Evolutionary conservation across 2,888 invertebrate species (phyloP).

Genomic region (Dynastes maya): DNA sequence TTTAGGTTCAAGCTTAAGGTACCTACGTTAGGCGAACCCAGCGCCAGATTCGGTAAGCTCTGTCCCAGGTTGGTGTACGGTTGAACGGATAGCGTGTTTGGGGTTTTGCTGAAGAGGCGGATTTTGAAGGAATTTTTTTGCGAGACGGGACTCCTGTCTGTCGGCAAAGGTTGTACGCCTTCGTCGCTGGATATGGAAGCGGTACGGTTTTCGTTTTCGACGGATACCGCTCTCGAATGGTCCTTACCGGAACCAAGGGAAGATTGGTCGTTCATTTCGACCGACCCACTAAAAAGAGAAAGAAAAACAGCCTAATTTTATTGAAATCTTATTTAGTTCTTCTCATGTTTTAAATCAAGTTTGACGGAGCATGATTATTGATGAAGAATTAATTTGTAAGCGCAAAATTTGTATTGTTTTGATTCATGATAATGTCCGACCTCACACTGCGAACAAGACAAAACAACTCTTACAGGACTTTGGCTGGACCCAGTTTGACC

Average conservation of each 20-base stretch:
- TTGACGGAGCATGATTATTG: too few species aligned
- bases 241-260: slow-evolving; percentile 70
- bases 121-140: slow-evolving; percentile 68
- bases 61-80: slow-evolving; percentile 81
- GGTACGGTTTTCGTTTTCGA: slow-evolving; percentile 77
- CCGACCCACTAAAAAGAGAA: slow-evolving; percentile 74
- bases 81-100: slow-evolving; percentile 84
- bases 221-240: slow-evolving; percentile 74
- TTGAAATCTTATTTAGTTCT: too few species aligned
- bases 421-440: too few species aligned
- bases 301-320: too few species aligned
- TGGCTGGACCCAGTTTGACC: too few species aligned
- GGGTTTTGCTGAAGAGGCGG: slow-evolving; percentile 71
- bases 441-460: too few species aligned
- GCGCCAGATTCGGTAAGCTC: slow-evolving; percentile 84
- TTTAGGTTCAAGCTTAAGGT: slow-evolving; percentile 66
- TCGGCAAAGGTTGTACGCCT: slow-evolving; percentile 70
- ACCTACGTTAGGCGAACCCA: slow-evolving; percentile 68
- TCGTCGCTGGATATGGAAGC: slow-evolving; percentile 80
- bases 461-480: too few species aligned
- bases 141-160: slow-evolving; percentile 69
- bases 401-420: too few species aligned
- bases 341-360: background rate
- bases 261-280: slow-evolving; percentile 78
- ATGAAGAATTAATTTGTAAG: too few species aligned